Evolutionary conservation across 2,888 invertebrate genomes (phyloP).

Genomic region (Troilus luridus): DNA sequence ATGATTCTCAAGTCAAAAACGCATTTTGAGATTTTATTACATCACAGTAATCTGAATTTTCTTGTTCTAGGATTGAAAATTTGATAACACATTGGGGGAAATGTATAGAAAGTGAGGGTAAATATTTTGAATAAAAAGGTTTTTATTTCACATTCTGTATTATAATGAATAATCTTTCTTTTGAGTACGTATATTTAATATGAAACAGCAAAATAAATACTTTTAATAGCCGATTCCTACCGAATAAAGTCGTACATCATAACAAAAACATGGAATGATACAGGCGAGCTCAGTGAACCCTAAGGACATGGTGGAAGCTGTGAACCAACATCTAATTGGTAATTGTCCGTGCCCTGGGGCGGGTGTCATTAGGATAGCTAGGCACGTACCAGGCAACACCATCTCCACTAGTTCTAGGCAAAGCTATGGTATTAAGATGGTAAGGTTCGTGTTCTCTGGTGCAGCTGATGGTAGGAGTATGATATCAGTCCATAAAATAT

Average conservation of each 20-base stretch:
- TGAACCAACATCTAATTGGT: conserved; percentile 20
- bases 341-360: not conserved
- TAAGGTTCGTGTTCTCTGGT: not conserved
- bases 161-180: too few species aligned
- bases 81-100: too few species aligned
- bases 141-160: too few species aligned
- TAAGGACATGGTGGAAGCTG: not conserved
- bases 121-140: too few species aligned
- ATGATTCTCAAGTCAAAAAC: too few species aligned
- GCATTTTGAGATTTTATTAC: too few species aligned
- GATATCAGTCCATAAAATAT: not conserved
- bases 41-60: too few species aligned
- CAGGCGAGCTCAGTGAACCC: not conserved
- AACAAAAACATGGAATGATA: not conserved
- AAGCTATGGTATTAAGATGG: not conserved
- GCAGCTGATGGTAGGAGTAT: not conserved
- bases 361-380: not conserved
- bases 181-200: too few species aligned
- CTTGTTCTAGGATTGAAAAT: too few species aligned
- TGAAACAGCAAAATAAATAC: too few species aligned
- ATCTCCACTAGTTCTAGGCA: not conserved
- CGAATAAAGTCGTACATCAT: not conserved
- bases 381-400: not conserved
- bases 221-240: not conserved
- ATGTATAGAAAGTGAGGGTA: too few species aligned